phyloP scores from a whole-genome alignment of 2,113 vertebrate genomes.

The rat (Rattus norvegicus) region GRCr8 NC_086019.1:89209001-89209500 shows the following conservation, averaged over 20 bases:
- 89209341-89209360: too few species aligned
- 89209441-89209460: background rate
- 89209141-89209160: background rate
- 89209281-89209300: background rate
- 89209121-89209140: background rate
- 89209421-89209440: background rate
- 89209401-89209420: background rate
- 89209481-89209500: background rate
- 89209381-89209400: background rate
- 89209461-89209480: background rate
- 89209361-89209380: background rate
- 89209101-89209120: background rate
- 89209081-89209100: background rate
- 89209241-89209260: background rate
- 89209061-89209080: background rate
- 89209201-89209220: background rate
- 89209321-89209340: background rate
- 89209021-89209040: background rate
- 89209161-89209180: too few species aligned
- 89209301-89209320: background rate
- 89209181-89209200: background rate
- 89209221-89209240: background rate
- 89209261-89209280: background rate
- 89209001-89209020: background rate
- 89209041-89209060: background rate